Conservation (phyloP, 1,140 invertebrate species). For the Saxidomus purpurata region DNA sequence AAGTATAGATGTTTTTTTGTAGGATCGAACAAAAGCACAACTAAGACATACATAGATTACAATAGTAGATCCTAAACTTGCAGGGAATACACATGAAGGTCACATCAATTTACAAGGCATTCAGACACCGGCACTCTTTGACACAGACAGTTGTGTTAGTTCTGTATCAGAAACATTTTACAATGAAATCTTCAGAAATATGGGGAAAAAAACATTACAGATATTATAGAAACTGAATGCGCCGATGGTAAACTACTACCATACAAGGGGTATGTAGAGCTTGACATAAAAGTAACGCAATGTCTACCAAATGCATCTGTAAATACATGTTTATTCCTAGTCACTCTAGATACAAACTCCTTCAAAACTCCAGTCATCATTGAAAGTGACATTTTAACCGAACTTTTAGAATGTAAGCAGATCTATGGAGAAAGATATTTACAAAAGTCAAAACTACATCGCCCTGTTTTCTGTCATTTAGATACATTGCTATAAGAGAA, state of each 20-base stretch:
- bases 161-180: constrained; percentile 11
- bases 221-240: constrained; percentile 45
- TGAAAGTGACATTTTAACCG: constrained; percentile 44
- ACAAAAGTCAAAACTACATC: constrained; percentile 37
- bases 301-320: not conserved
- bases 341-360: constrained; percentile 4
- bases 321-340: constrained; percentile 24
- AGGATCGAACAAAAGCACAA: not conserved
- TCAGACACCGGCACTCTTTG: constrained; percentile 2
- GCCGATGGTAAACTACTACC: constrained; percentile 35
- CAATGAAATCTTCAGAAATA: constrained; percentile 1
- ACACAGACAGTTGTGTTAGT: constrained; percentile 38
- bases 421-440: constrained; percentile 38
- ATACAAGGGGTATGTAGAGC: constrained; percentile 34
- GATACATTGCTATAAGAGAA: constrained; percentile 52
- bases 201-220: not conserved
- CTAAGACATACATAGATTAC: no score
- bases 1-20: not conserved
- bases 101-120: not conserved
- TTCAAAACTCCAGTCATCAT: constrained; percentile 31
- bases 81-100: not conserved
- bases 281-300: not conserved
- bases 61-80: constrained; percentile 19
- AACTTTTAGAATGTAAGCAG: constrained; percentile 27
- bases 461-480: no score